A percentile compares a stretch with the other conserved stretches of the same genome.
These are phyloP conservation scores for Limnothrissa miodon DNA, from an alignment of 2,113 vertebrate species.

Conservation along the genomic window DNA sequence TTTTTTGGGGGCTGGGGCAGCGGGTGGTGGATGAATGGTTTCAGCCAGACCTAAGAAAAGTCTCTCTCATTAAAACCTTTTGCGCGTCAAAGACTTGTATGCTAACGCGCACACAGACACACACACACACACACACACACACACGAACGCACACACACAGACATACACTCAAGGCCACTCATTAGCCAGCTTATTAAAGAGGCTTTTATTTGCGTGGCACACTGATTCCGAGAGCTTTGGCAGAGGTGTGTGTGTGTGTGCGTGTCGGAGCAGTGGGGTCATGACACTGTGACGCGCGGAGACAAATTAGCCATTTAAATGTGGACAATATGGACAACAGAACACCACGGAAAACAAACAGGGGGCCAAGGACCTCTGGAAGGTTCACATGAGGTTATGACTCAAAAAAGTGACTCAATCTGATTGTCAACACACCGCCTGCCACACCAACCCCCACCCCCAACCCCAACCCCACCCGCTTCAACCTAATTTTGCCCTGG, in stretches of 20 bases:
- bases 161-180: not conserved
- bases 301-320: not conserved
- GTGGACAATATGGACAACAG: not conserved
- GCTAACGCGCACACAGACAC: not conserved
- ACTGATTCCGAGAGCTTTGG: not conserved
- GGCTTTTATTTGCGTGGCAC: not conserved
- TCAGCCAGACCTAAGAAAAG: not conserved
- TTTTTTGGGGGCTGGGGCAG: not conserved
- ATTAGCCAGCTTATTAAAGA: not conserved
- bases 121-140: not conserved
- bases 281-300: not conserved
- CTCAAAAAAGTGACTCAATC: not conserved
- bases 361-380: not conserved
- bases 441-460: no score
- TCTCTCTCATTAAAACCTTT: not conserved
- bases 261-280: not conserved
- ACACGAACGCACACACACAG: not conserved
- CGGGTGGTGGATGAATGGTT: not conserved
- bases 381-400: not conserved
- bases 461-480: no score
- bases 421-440: not conserved
- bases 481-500: not conserved
- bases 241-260: not conserved
- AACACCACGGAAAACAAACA: not conserved
- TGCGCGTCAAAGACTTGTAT: not conserved